phyloP scores from a whole-genome alignment of 2,888 invertebrate genomes.

The Ichneumon xanthorius region DNA sequence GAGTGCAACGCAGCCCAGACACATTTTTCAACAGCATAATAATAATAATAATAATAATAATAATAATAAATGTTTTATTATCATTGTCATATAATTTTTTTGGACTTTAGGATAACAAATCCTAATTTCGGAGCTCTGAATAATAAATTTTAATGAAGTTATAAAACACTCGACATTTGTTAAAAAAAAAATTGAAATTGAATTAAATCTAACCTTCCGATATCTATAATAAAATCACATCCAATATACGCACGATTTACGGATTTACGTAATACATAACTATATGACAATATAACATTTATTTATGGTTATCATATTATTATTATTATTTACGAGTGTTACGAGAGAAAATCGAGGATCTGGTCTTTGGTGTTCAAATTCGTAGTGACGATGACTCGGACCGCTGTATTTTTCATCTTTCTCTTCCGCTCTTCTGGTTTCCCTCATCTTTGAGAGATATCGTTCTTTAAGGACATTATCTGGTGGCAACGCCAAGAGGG shows the following conservation, averaged over 20 bases:
- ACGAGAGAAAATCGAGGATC: neutral
- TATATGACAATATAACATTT: too few relatives aligned
- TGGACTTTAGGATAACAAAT: too few relatives aligned
- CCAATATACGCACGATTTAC: too few relatives aligned
- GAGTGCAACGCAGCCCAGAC: conserved; percentile 22
- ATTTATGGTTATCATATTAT: neutral
- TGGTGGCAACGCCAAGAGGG: conserved; percentile 76
- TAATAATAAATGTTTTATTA: neutral
- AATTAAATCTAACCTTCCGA: too few relatives aligned
- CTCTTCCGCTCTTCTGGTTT: conserved; percentile 43
- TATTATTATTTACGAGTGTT: neutral
- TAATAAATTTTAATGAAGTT: too few relatives aligned
- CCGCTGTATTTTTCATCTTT: conserved; percentile 45
- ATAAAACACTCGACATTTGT: too few relatives aligned
- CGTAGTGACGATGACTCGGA: conserved; percentile 57
- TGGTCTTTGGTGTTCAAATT: conserved; percentile 32
- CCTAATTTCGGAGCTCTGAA: too few relatives aligned
- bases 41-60: neutral
- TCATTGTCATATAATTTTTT: too few relatives aligned
- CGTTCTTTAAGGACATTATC: conserved; percentile 84
- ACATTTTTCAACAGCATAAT: neutral
- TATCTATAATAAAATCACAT: too few relatives aligned
- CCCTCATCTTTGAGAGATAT: conserved; percentile 77
- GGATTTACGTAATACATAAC: too few relatives aligned
- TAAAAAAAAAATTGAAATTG: too few relatives aligned